Evolutionary conservation across 2,888 invertebrate species (phyloP).

Genomic region (Bellardia pandia): DNA sequence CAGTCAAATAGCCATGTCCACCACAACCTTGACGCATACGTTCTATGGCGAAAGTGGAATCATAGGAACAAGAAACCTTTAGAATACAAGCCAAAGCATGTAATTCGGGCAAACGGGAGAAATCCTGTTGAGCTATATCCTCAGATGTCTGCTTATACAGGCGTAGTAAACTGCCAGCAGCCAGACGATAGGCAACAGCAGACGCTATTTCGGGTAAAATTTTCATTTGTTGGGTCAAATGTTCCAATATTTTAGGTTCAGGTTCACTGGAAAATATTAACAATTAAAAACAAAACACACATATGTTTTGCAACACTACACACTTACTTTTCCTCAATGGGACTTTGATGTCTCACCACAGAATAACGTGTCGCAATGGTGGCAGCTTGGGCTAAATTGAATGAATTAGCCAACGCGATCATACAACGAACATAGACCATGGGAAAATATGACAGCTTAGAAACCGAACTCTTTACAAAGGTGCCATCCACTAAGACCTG

Average conservation of each 20-base stretch:
- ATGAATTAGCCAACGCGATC: constrained; percentile 89
- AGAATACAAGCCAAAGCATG: constrained; percentile 95
- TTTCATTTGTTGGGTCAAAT: constrained; percentile 96
- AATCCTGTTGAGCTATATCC: constrained; percentile 90
- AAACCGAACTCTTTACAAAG: constrained; percentile 90
- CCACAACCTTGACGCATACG: constrained; percentile 94
- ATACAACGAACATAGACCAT: constrained; percentile 96
- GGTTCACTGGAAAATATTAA: constrained; percentile 86
- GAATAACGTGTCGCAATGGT: constrained; percentile 95
- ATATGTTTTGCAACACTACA: too few relatives aligned
- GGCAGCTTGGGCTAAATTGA: constrained; percentile 90
- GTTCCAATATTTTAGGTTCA: constrained; percentile 95
- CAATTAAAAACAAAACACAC: neutral
- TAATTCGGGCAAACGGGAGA: constrained; percentile 91
- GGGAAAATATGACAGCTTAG: constrained; percentile 91
- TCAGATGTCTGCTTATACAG: constrained; percentile 90
- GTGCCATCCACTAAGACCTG: constrained; percentile 95
- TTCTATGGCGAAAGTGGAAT: constrained; percentile 90
- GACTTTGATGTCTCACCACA: constrained; percentile 93
- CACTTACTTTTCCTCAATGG: constrained; percentile 89
- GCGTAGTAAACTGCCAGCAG: constrained; percentile 88
- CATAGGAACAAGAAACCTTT: constrained; percentile 92
- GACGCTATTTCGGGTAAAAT: constrained; percentile 92
- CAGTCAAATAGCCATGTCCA: constrained; percentile 95
- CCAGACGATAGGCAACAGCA: constrained; percentile 90